A percentile compares a stretch with the other conserved stretches of the same genome.
Evolutionary conservation across 2,113 vertebrate genomes (phyloP).

Genomic region (Rattus rattus): DNA sequence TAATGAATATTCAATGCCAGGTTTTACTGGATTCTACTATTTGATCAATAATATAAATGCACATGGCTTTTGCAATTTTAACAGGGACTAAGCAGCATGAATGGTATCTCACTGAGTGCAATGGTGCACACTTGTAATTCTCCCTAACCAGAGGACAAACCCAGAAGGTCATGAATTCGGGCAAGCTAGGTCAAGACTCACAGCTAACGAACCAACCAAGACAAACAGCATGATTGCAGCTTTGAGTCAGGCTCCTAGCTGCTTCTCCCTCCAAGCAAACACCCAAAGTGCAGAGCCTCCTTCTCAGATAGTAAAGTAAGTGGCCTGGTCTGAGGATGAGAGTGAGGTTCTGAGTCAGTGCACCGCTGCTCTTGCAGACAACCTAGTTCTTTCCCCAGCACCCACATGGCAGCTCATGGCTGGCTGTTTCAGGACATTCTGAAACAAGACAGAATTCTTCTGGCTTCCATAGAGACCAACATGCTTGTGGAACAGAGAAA

Average conservation of each 20-base stretch:
- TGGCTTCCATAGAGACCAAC: background rate
- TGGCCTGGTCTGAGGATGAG: background rate
- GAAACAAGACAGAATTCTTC: background rate
- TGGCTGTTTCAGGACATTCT: too few species aligned
- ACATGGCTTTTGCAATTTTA: background rate
- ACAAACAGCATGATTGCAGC: background rate
- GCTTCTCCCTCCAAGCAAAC: background rate
- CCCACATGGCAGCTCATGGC: background rate
- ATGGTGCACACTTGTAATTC: background rate
- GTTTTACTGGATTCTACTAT: conserved; percentile 18
- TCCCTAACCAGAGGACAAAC: background rate
- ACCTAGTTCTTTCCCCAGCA: background rate
- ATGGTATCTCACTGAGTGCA: too few species aligned
- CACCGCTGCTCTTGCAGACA: background rate
- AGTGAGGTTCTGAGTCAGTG: background rate
- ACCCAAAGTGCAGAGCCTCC: background rate
- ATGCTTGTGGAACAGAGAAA: background rate
- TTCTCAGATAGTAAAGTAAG: background rate
- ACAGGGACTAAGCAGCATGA: background rate
- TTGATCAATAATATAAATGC: background rate
- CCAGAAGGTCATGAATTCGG: background rate
- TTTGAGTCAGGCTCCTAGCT: background rate
- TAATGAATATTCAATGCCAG: background rate
- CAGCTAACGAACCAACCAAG: too few species aligned
- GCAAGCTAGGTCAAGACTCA: background rate